Evolutionary conservation across 2,797 vertebrate genomes (phyloP).

Genomic region (Helicolenus hilgendorfi): DNA sequence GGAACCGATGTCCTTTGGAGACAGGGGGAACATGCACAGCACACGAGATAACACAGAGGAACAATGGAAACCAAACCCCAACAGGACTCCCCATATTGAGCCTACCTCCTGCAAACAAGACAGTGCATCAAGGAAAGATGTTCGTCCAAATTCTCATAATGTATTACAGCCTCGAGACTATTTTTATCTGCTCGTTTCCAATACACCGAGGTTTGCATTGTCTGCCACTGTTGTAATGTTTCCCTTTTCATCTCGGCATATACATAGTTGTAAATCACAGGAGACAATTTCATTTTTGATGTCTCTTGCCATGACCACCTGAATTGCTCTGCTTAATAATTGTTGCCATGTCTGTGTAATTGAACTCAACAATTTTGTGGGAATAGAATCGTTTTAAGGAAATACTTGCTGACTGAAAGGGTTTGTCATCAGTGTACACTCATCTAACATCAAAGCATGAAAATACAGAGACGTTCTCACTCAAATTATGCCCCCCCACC

Average conservation of each 20-base stretch:
- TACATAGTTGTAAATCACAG: conserved; percentile 41
- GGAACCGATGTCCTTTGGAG: conserved; percentile 62
- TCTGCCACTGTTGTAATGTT: conserved; percentile 30
- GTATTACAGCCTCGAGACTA: conserved; percentile 55
- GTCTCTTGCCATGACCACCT: conserved; percentile 15
- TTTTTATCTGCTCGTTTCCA: conserved; percentile 55
- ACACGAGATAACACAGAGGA: conserved; percentile 67
- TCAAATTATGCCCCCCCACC: neutral
- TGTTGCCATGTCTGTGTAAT: conserved; percentile 26
- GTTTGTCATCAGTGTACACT: conserved; percentile 3
- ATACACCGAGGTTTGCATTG: conserved; percentile 40
- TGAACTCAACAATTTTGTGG: conserved; percentile 37
- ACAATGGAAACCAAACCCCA: conserved; percentile 76
- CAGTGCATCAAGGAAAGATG: conserved; percentile 52
- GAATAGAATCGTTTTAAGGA: conserved; percentile 19
- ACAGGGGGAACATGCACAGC: conserved; percentile 51
- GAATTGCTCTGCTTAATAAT: conserved; percentile 36
- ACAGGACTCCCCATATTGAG: conserved; percentile 51
- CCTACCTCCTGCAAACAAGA: conserved; percentile 68
- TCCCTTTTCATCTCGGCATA: conserved; percentile 48
- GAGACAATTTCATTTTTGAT: conserved; percentile 52
- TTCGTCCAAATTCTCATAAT: conserved; percentile 66
- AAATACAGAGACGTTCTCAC: neutral
- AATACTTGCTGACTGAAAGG: conserved; percentile 11
- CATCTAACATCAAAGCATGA: conserved; percentile 34